phyloP scores from a whole-genome alignment of 92 coral and sea anemone species.

The Virgularia gustaviana region DNA sequence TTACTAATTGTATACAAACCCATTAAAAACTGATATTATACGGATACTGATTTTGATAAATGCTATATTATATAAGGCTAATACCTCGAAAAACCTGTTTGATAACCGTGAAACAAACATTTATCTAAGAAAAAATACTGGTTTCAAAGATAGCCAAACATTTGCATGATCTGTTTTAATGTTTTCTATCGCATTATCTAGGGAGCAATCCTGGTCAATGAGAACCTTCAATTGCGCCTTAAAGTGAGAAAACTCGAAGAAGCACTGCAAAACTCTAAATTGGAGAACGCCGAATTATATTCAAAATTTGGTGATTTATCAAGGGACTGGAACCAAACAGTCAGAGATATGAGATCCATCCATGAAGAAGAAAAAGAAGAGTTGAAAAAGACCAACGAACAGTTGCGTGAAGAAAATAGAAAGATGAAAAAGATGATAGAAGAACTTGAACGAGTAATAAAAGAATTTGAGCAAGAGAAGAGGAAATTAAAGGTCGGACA shows the following conservation, averaged over 20 bases:
- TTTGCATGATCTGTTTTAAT: no score
- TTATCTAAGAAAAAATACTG: no score
- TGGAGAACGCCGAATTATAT: conserved; percentile 17
- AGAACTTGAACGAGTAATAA: not conserved
- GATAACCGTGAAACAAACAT: no score
- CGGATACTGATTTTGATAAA: no score
- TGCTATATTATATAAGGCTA: no score
- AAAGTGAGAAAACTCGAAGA: not conserved
- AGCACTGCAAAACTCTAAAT: conserved; percentile 1
- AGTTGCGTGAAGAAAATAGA: not conserved
- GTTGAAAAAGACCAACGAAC: not conserved
- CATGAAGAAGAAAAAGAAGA: not conserved
- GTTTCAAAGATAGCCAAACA: no score
- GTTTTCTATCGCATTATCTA: no score
- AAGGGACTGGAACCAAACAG: not conserved
- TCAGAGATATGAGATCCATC: not conserved
- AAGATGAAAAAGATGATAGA: conserved; percentile 12
- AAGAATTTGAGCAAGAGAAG: conserved; percentile 2
- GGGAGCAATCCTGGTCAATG: not conserved
- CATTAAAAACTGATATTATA: no score
- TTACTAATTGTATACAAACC: no score
- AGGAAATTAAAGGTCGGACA: conserved; percentile 2
- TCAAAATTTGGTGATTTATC: not conserved
- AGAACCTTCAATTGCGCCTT: not conserved
- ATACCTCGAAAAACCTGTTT: no score